Evolutionary conservation across 2,888 invertebrate species (phyloP), one percentile per base, ranked within the genome.

Genomic region (Andrena trimmerana): DNA sequence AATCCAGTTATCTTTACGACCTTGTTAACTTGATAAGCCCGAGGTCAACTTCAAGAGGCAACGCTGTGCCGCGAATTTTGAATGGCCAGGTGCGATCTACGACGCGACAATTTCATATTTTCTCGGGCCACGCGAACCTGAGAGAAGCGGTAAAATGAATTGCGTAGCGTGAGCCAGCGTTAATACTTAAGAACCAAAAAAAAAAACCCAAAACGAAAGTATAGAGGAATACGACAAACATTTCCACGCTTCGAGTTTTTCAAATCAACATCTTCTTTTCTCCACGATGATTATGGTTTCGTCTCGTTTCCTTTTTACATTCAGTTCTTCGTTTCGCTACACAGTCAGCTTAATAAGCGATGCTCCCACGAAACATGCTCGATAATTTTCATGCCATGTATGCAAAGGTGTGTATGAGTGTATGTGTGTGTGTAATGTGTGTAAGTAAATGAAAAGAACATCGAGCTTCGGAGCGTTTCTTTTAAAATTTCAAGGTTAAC

Each of bases 331-430:
- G 52, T 65, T 77, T 69, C 68, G 81, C 81, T 81, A 81, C 81
- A 81, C 81, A 79, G 74, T 81, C 59, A 81, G 81, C 81, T 79
- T 70, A 42, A 78, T 81, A 81, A 81, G 81, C 81, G 74, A 79
- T 74, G 81, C 80, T 70, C 79, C 80, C 77, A 81, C 74, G 80
- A 81, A 81, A 81, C 81, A 81, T 81, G 81, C 81, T 81, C 70
- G 73, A 60, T 79, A 79, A 81, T 60, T 81, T 79, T 69, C 81
- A 81, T 81, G 81, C 81, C 73, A 59, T 73, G 73, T 73, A 78
- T 81, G 81, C 73, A 72, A 10, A 73, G n/a, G 36, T 67, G 52
- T 74, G 13, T 57, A 36, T 66, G 27, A 65, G 3, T 24, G n/a
- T 42, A 20, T 63, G 10, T 27, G 59, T 60, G 20, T 62, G 52